These are phyloP conservation scores for Phortica variegata DNA, from an alignment of 1,140 invertebrate species.

Conservation along the genomic window DNA sequence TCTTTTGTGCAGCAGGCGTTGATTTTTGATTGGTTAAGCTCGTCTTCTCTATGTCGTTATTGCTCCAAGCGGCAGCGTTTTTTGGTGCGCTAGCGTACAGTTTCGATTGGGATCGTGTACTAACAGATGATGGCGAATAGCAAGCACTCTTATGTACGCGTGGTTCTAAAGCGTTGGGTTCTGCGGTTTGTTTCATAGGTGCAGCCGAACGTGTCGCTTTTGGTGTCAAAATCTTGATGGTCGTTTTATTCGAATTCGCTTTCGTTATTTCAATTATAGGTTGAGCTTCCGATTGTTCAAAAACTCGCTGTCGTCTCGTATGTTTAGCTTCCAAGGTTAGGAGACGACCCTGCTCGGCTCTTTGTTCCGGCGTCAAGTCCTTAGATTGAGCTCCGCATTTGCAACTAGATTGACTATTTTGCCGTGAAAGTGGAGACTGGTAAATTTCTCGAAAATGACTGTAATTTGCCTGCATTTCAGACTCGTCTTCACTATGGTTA, in stretches of 20 bases:
- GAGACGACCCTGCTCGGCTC: conserved; percentile 60
- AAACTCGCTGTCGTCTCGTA: conserved; percentile 66
- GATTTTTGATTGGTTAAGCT: conserved; percentile 32
- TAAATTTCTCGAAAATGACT: conserved; percentile 73
- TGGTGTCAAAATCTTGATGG: conserved; percentile 41
- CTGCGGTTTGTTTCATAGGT: conserved; percentile 19
- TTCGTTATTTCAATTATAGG: conserved; percentile 33
- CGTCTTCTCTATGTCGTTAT: neutral
- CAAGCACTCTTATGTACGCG: neutral
- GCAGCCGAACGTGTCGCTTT: conserved; percentile 11
- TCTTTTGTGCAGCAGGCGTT: conserved; percentile 27
- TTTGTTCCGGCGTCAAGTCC: neutral
- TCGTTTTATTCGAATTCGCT: conserved; percentile 34
- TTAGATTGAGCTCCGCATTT: conserved; percentile 25
- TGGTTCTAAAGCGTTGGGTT: neutral
- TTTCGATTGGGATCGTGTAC: neutral
- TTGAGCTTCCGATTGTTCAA: conserved; percentile 61
- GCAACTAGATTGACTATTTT: conserved; percentile 33
- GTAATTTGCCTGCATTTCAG: conserved; percentile 54
- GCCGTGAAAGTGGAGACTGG: conserved; percentile 61
- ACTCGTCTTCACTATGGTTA: neutral
- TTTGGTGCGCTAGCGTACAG: conserved; percentile 6
- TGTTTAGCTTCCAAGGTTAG: conserved; percentile 68
- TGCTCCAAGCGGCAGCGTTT: neutral
- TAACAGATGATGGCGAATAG: neutral